Evolutionary conservation across 1,140 invertebrate genomes (phyloP).

Genomic region (Aphelinus certus): DNA sequence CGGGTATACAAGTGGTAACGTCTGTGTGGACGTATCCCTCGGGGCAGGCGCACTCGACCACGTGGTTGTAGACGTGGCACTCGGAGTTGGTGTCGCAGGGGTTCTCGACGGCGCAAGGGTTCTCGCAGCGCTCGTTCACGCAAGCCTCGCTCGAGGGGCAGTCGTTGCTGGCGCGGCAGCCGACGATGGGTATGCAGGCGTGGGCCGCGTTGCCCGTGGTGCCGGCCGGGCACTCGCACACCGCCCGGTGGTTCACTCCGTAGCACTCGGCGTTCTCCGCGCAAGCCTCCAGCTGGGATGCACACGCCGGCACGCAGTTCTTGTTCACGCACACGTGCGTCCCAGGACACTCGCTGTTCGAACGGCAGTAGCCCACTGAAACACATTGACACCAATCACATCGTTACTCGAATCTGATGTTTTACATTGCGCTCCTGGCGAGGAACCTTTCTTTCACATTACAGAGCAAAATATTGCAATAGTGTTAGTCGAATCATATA

Average conservation of each 20-base stretch:
- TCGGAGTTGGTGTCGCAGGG: slow-evolving; percentile 76
- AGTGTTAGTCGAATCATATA: too few relatives aligned
- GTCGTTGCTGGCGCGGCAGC: slow-evolving; percentile 79
- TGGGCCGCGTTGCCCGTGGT: slow-evolving; percentile 82
- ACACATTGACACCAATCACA: slow-evolving; percentile 10
- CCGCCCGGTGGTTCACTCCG: slow-evolving; percentile 79
- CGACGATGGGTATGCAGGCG: slow-evolving; percentile 74
- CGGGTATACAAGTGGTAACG: slow-evolving; percentile 68
- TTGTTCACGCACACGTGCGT: slow-evolving; percentile 81
- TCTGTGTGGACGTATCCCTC: slow-evolving; percentile 72
- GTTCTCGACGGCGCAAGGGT: slow-evolving; percentile 75
- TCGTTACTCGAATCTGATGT: too few relatives aligned
- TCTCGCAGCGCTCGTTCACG: slow-evolving; percentile 80
- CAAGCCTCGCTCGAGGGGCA: slow-evolving; percentile 81
- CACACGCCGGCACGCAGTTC: slow-evolving; percentile 82
- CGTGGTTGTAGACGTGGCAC: slow-evolving; percentile 81
- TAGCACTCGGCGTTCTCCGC: slow-evolving; percentile 79
- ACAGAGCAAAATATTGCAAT: too few relatives aligned
- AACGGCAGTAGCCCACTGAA: slow-evolving; percentile 73
- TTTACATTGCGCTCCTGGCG: too few relatives aligned
- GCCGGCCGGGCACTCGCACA: slow-evolving; percentile 84
- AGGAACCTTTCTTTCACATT: too few relatives aligned
- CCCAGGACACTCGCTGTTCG: slow-evolving; percentile 78
- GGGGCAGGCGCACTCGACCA: slow-evolving; percentile 80
- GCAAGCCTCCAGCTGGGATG: slow-evolving; percentile 72